These are phyloP conservation scores for Sinocyclocheilus maitianheensis DNA, from an alignment of 2,113 vertebrate species.

Conservation along the genomic window DNA sequence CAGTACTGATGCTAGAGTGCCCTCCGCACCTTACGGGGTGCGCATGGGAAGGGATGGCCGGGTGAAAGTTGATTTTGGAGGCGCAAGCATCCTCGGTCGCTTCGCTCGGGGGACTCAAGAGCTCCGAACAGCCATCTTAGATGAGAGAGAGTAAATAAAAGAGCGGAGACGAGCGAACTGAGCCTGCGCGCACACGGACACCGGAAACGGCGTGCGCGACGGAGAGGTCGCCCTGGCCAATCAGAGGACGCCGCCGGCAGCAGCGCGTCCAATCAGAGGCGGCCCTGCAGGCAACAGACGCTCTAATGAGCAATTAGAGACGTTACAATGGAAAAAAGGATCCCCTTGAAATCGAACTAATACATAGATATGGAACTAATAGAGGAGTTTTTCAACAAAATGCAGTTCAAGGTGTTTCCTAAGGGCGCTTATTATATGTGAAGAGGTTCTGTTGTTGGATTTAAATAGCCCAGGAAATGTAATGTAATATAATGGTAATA, in stretches of 20 bases:
- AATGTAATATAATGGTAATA: background rate
- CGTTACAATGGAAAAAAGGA: background rate
- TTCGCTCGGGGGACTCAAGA: constrained; percentile 75
- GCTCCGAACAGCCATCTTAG: constrained; percentile 80
- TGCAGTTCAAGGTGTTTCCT: background rate
- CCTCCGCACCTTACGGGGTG: constrained; percentile 68
- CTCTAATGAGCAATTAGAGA: constrained; percentile 39
- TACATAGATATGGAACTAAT: background rate
- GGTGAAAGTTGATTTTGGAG: constrained; percentile 72
- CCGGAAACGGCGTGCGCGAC: constrained; percentile 66
- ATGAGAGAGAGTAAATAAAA: constrained; percentile 82
- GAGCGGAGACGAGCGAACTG: constrained; percentile 72
- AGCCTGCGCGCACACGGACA: constrained; percentile 70
- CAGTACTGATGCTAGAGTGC: constrained; percentile 62
- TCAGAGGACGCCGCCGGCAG: constrained; percentile 57
- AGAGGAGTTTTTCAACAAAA: background rate
- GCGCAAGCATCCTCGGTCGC: constrained; percentile 74
- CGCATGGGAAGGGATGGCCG: constrained; percentile 68
- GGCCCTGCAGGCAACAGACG: background rate
- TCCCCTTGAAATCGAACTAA: constrained; percentile 29
- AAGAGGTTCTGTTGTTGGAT: background rate
- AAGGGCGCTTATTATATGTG: background rate
- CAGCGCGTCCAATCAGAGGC: constrained; percentile 49
- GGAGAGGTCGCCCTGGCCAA: constrained; percentile 63
- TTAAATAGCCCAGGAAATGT: background rate